Base-by-base conservation (phyloP, 2,888 invertebrate genomes). In the Euclidia mi region DNA sequence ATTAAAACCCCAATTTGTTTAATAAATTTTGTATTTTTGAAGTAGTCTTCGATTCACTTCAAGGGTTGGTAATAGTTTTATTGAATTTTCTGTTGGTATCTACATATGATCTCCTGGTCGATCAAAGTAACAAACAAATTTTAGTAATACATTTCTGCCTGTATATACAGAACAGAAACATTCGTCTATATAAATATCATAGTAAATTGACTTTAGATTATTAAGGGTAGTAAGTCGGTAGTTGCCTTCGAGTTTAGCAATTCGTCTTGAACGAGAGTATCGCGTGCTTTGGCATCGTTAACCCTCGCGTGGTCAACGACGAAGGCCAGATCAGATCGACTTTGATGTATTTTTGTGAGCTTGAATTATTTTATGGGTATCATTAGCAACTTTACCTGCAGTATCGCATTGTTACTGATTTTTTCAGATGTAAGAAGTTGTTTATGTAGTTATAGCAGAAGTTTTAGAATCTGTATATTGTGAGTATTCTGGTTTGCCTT, bases 201-300 rank as follows among this genome's bases (percentile, higher is more conserved):
- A 32, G 11, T 15, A 14, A 7, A 14, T 9, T 35, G 10, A 0
- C 15, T 15, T 35, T 25, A 7, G 3, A 15, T 14, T 17, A 17
- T 15, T 11, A 4, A 38, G 18, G 37, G 18, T 18, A 38, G 18
- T 38, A n/a, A n/a, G 10, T 38, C 0, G 32, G 15, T 43, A 38
- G 25, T 31, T 42, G 40, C 11, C 43, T 28, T 41, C 38, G 11
- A 59, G 60, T 60, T 71, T 65, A 44, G 61, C 61, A 65, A 63
- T 65, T 49, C n/a, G 50, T 65, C 58, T 65, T 48, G 65, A 64
- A 77, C 47, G 73, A 63, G 61, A 59, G 28, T 59, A 57, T 77
- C 38, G 77, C 77, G 69, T 77, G 77, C 32, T 38, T 35, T 34
- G 17, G 17, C 37, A 15, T 49, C 60, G 56, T 77, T 69, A 73